Evolutionary conservation across 37 sponge, comb jelly and placozoan species (phyloP).

Genomic region (Halisarca cf. caerulea): DNA sequence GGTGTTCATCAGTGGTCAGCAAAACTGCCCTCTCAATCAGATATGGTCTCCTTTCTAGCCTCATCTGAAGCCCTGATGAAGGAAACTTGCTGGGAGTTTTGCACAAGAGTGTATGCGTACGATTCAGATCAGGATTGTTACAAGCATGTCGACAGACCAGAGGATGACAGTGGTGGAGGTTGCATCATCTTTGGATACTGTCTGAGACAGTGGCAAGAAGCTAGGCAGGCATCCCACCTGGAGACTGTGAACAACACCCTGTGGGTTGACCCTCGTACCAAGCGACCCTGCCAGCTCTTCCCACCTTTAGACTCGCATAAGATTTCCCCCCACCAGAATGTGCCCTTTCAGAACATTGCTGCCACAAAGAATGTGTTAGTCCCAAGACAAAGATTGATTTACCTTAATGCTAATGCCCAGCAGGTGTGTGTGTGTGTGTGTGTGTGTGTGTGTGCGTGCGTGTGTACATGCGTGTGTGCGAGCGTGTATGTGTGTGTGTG

Average conservation of each 20-base stretch:
- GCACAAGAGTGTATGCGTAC: not conserved
- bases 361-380: conserved; percentile 33
- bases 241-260: not conserved
- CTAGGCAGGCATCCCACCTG: not conserved
- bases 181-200: conserved; percentile 39
- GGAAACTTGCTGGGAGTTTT: not conserved
- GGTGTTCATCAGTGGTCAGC: conserved; percentile 12
- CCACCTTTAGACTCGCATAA: conserved; percentile 56
- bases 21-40: not conserved
- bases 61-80: not conserved
- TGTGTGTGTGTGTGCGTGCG: too few relatives aligned
- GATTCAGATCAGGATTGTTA: not conserved
- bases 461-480: too few relatives aligned
- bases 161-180: not conserved
- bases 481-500: not conserved
- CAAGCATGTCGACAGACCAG: not conserved
- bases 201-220: conserved; percentile 64
- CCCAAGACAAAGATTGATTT: conserved; percentile 55
- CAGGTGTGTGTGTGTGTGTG: conserved; percentile 37
- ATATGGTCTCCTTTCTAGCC: not conserved
- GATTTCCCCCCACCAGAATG: not conserved
- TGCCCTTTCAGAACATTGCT: conserved; percentile 34
- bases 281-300: conserved; percentile 41
- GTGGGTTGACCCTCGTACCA: conserved; percentile 36
- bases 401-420: not conserved